Conservation (phyloP, 2,888 invertebrate species). For the Leptinotarsa tumamoca region DNA sequence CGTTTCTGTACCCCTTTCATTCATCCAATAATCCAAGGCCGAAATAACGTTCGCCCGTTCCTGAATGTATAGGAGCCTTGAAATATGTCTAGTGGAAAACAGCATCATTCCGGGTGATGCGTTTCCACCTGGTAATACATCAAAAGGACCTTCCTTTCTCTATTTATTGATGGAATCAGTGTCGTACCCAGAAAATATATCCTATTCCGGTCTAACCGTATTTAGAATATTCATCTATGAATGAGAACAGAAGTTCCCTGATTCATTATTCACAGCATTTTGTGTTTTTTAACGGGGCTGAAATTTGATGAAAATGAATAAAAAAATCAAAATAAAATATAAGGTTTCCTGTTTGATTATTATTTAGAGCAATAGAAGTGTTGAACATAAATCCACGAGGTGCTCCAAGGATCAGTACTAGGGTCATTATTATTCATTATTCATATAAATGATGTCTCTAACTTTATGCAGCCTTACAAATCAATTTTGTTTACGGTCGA, state of each 20-base stretch:
- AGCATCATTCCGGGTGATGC: slow-evolving; percentile 50
- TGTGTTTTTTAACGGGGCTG: not conserved
- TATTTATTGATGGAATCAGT: slow-evolving; percentile 15
- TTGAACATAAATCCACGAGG: no score
- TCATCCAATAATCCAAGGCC: slow-evolving; percentile 15
- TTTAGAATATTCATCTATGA: not conserved
- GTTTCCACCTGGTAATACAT: slow-evolving; percentile 41
- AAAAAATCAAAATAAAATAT: no score
- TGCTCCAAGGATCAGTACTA: no score
- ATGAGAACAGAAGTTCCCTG: not conserved
- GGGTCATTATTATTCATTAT: no score
- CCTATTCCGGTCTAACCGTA: not conserved
- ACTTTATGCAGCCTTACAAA: no score
- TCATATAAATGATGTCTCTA: no score
- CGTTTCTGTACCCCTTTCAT: not conserved
- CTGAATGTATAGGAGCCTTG: slow-evolving; percentile 14
- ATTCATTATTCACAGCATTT: not conserved
- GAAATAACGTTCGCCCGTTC: not conserved
- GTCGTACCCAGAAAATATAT: not conserved
- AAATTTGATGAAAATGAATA: no score
- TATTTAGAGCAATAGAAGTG: no score
- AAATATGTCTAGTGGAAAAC: slow-evolving; percentile 47
- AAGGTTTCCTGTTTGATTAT: no score
- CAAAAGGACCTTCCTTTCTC: slow-evolving; percentile 8
- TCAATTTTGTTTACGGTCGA: no score